Base-by-base conservation (phyloP, 2,888 invertebrate genomes). In the Dendrolimus pini region DNA sequence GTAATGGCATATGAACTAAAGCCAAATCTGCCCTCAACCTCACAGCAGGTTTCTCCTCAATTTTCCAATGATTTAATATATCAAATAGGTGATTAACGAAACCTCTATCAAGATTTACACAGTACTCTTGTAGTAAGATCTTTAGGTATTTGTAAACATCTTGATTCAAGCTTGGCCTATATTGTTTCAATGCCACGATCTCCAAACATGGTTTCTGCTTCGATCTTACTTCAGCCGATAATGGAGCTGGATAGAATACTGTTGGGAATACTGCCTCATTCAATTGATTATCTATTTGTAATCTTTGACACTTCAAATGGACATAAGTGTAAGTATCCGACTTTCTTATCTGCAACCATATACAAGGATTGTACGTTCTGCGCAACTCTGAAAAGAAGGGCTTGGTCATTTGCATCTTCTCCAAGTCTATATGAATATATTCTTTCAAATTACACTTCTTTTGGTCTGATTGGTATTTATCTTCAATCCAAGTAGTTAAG, bases 381-480 rank as follows among this genome's bases (percentile, higher is more conserved):
- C 95, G 83, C 41, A 97, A 78, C 71, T 95, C 95, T 0, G 96
- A 96, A 72, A 95, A 96, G 82, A 96, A 96, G 0, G 97, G 96
- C 77, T 96, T 96, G 0, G 95, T 94, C 95, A 97, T 96, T 68
- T 95, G 95, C 96, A 97, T 96, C 78, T 95, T 95, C 56, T 93
- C 93, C 65, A 97, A 92, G 75, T 96, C 96, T 58, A 96, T 94
- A 90, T 96, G 86, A 9, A 96, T 93, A 75, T 94, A 95, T 74
- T 96, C 95, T 75, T 95, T 95, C 54, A 96, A 80, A 66, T 95
- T 94, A 56, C 95, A 95, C 71, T 93, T 94, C 69, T 93, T 93
- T 65, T 93, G 92, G 12, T 94, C 94, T 41, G 92, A 91, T 68
- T 91, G 92, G 85, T 94, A 96, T 72, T 95, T 95, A 65, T 96